A percentile compares a stretch with the other conserved stretches of the same genome.
phyloP scores from a whole-genome alignment of 2,888 invertebrate species.

The Drosophila phalerata region DNA sequence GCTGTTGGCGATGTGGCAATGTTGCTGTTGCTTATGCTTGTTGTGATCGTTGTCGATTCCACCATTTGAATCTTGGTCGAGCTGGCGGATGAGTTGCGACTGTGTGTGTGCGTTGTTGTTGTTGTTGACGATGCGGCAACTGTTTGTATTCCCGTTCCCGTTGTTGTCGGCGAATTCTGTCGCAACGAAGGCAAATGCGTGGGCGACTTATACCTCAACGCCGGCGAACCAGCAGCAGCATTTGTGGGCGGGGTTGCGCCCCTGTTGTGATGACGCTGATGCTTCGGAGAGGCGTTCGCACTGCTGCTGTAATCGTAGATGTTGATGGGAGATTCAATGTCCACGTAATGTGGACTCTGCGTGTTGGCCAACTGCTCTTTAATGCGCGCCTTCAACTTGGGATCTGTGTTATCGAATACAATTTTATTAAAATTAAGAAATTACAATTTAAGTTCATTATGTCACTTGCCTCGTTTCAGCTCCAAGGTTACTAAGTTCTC shows the following conservation, averaged over 20 bases:
- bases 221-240: conserved; percentile 52
- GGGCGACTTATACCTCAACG: conserved; percentile 79
- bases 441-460: not conserved
- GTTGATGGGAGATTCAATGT: conserved; percentile 86
- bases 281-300: conserved; percentile 66
- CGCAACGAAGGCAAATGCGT: conserved; percentile 82
- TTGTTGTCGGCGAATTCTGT: conserved; percentile 62
- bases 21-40: conserved; percentile 55
- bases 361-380: conserved; percentile 89
- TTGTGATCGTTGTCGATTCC: conserved; percentile 72
- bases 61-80: conserved; percentile 83
- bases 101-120: conserved; percentile 72
- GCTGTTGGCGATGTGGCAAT: conserved; percentile 60
- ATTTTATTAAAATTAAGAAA: not conserved
- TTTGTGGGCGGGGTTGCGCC: conserved; percentile 65
- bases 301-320: conserved; percentile 85
- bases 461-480: conserved; percentile 93
- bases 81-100: conserved; percentile 82
- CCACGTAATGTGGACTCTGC: conserved; percentile 86
- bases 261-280: conserved; percentile 60
- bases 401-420: conserved; percentile 88
- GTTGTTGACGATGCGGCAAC: conserved; percentile 43
- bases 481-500: conserved; percentile 95
- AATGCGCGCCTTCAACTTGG: conserved; percentile 93
- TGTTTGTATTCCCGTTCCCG: conserved; percentile 26